These are phyloP conservation scores for Patella depressa DNA, from an alignment of 2,888 invertebrate genomes.

Conservation along the genomic window DNA sequence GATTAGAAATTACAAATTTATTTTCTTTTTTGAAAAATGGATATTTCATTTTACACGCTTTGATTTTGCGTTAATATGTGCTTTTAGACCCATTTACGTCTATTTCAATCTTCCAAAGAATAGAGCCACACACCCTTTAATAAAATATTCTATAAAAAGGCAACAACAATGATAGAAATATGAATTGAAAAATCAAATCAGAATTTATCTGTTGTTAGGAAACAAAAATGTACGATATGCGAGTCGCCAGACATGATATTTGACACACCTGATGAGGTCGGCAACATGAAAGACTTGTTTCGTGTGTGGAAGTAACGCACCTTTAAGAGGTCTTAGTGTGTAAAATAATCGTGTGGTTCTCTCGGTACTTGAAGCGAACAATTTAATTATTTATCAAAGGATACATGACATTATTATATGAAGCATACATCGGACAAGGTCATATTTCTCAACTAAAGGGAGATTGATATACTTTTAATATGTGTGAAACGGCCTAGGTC, in stretches of 20 bases:
- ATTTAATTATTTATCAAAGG: neutral
- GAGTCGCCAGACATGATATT: neutral
- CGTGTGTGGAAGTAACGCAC: neutral
- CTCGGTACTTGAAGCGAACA: neutral
- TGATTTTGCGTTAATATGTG: too few species aligned
- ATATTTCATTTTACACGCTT: too few species aligned
- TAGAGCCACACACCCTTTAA: too few species aligned
- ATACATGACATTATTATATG: neutral
- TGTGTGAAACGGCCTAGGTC: conserved; percentile 4
- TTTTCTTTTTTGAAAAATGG: too few species aligned
- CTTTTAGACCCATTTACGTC: too few species aligned
- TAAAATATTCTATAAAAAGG: too few species aligned
- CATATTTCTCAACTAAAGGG: neutral
- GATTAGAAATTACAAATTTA: too few species aligned
- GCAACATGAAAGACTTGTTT: neutral
- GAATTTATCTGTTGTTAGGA: neutral
- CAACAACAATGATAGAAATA: too few species aligned
- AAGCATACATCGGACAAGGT: neutral
- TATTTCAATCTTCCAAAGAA: too few species aligned
- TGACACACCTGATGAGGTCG: neutral
- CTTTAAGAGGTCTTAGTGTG: neutral
- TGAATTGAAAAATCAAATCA: too few species aligned
- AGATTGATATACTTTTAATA: conserved; percentile 10
- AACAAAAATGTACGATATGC: neutral
- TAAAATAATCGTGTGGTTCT: neutral